phyloP scores from a whole-genome alignment of 2,797 vertebrate genomes.

The Thamnophis elegans region DNA sequence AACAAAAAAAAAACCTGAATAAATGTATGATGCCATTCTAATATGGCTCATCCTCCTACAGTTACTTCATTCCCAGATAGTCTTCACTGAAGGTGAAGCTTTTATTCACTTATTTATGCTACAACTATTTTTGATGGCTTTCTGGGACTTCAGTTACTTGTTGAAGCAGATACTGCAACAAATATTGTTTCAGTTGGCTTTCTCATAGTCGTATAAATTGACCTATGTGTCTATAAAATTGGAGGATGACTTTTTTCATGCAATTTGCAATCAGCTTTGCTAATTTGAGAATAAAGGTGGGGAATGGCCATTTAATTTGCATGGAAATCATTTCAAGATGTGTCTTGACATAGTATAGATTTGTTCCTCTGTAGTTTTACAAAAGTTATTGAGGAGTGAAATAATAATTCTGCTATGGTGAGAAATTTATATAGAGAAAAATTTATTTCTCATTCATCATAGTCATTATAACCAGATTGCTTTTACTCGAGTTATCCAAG shows the following conservation, averaged over 20 bases:
- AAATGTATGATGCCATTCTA: not conserved
- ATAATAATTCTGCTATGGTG: not conserved
- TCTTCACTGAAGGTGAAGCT: constrained; percentile 1
- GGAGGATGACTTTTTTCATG: not conserved
- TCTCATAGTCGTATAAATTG: constrained; percentile 10
- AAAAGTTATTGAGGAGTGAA: not conserved
- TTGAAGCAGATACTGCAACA: not conserved
- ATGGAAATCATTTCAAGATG: not conserved
- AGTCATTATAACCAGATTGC: not conserved
- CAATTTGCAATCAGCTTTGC: constrained; percentile 3
- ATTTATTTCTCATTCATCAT: not conserved
- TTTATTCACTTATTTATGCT: constrained; percentile 15
- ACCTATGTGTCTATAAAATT: constrained; percentile 26
- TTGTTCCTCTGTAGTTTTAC: not conserved
- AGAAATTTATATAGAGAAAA: not conserved
- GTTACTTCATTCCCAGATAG: not conserved
- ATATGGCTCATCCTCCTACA: not conserved
- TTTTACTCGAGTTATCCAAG: not conserved
- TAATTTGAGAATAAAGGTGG: not conserved
- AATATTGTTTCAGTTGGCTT: constrained; percentile 18
- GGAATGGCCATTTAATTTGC: not conserved
- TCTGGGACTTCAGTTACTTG: not conserved
- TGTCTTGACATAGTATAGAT: not conserved
- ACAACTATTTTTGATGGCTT: constrained; percentile 10
- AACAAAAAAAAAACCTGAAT: not conserved